Evolutionary conservation across 2,113 vertebrate species (phyloP), one percentile per base, ranked within the genome.

Genomic region (Epinephelus fuscoguttatus): DNA sequence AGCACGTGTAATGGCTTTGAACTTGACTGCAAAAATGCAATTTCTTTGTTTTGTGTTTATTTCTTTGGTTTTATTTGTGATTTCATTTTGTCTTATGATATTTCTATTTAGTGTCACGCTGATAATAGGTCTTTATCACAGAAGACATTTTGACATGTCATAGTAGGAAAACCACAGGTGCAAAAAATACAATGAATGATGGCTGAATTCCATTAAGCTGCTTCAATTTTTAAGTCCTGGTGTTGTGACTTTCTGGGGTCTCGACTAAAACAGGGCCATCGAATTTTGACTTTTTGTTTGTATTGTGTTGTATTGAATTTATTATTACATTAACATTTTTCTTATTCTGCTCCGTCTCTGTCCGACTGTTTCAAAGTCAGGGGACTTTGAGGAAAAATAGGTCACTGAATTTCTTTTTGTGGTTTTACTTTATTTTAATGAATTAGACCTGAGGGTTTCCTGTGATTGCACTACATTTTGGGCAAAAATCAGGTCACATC

Each of bases 361-460:
- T 11, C 42, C 42, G 11, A 37, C 27, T 30, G 25, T 59, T 19
- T 70, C 30, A 6, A 45, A 42, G 6, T 76, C 6, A 27, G 25
- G 18, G 18, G 61, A 66, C 63, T 55, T 56, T 19, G 56, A 11
- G 0, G 37, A 33, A 64, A 71, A 71, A 62, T 64, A 30, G 68
- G 68, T 64, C 59, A 56, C 23, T 18, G 19, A 33, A 56, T 13
- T 42, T 70, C n/a, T 42, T 50, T 2, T 56, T 21, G 12, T 47
- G 18, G 13, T 49, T 70, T 21, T 45, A 53, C 59, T 72, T 64
- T 30, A n/a, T 17, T 71, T n/a, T 64, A 47, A 63, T 33, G 37
- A 80, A 53, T 42, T 2, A 55, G 59, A 56, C 78, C 69, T 56
- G 49, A 30, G 21, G 55, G 55, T 68, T 81, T 81, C 55, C 55